Evolutionary conservation across 1,140 invertebrate species (phyloP).

Genomic region (Neodiprion lecontei): DNA sequence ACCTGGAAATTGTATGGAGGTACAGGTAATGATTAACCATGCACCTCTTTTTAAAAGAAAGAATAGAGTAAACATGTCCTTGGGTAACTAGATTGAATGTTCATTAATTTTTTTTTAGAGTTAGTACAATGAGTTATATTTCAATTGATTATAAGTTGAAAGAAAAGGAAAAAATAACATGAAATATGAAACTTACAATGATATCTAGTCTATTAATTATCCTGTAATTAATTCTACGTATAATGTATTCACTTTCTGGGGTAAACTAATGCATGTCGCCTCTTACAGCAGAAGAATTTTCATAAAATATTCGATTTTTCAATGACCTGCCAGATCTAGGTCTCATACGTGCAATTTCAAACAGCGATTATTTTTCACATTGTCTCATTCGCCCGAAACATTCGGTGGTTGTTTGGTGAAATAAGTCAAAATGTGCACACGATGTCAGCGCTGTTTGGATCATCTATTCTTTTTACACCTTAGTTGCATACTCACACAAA

Average conservation of each 20-base stretch:
- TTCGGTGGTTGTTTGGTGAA: not conserved
- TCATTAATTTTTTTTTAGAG: not conserved
- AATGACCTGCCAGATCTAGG: too few species aligned
- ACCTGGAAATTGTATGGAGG: slow-evolving; percentile 60
- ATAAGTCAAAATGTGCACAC: not conserved
- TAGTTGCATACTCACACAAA: too few species aligned
- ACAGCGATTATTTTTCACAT: too few species aligned
- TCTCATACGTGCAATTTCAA: too few species aligned
- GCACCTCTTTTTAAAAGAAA: slow-evolving; percentile 44
- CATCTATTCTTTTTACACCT: too few species aligned
- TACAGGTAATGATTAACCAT: slow-evolving; percentile 51
- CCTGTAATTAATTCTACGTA: too few species aligned
- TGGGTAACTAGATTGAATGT: slow-evolving; percentile 1
- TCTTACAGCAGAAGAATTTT: too few species aligned
- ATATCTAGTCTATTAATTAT: slow-evolving; percentile 5
- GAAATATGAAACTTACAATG: slow-evolving; percentile 18
- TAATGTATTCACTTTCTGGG: too few species aligned
- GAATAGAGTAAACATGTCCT: slow-evolving; percentile 5
- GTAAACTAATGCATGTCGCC: too few species aligned
- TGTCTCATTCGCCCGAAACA: not conserved
- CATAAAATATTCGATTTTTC: too few species aligned
- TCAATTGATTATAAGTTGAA: slow-evolving; percentile 8
- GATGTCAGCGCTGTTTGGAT: too few species aligned
- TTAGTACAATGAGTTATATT: slow-evolving; percentile 12
- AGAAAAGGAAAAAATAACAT: slow-evolving; percentile 15